phyloP scores from a whole-genome alignment of 2,113 vertebrate species.

The Chaenogobius annularis region DNA sequence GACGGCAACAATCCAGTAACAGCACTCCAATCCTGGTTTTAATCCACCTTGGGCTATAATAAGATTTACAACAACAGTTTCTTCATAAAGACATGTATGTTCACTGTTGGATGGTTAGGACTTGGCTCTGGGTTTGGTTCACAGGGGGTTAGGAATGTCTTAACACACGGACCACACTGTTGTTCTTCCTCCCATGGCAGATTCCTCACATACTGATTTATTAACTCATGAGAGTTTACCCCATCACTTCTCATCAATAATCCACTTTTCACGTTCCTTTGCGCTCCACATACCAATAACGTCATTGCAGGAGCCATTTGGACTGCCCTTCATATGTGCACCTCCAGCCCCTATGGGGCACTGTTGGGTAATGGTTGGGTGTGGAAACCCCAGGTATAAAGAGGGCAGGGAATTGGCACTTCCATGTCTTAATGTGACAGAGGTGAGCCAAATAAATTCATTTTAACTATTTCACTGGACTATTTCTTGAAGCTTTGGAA shows the following conservation, averaged over 20 bases:
- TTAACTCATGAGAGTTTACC: constrained; percentile 31
- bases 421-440: no score
- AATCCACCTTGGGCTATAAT: background rate
- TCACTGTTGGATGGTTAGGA: constrained; percentile 1
- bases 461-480: no score
- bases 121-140: constrained; percentile 34
- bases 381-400: no score
- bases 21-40: constrained; percentile 32
- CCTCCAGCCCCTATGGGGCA: no score
- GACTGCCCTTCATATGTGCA: no score
- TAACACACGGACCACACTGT: constrained; percentile 54
- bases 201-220: constrained; percentile 66
- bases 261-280: constrained; percentile 37
- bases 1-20: constrained; percentile 11
- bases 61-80: background rate
- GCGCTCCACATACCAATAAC: constrained; percentile 18
- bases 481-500: no score
- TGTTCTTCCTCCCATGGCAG: constrained; percentile 44
- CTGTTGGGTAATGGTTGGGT: no score
- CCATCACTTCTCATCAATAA: constrained; percentile 36
- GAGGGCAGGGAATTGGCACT: no score
- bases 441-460: no score
- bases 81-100: background rate
- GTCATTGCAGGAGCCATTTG: no score
- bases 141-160: constrained; percentile 59